Base-by-base conservation (phyloP, 2,888 invertebrate species). In the Euzophera pinguis region DNA sequence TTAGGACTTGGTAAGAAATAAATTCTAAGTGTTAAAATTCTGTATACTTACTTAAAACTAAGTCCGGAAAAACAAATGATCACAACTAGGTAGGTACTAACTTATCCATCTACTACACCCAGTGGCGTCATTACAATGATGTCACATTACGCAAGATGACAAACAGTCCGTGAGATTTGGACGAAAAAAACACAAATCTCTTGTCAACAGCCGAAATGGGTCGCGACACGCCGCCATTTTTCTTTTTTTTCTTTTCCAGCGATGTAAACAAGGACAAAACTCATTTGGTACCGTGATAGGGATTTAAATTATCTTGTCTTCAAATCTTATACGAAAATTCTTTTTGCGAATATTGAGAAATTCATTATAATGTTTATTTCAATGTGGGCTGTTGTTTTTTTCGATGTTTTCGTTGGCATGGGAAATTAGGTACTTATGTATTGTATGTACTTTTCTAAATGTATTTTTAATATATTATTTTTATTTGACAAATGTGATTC, bases 131-230 rank as follows among this genome's bases (percentile, higher is more conserved):
- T 51, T 51, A 51, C 35, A 37, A 35, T 43, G 51, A 51, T 51
- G 51, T 51, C 43, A 51, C 43, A 35, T 35, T 61, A 58, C 63
- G 67, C 69, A 61, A 70, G 71, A 79, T 78, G 78, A 78, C 73
- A 76, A 77, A 78, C 73, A 71, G 65, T 66, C 65, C 53, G 62
- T 59, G 65, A 61, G 67, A 64, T 51, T 43, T 62, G 62, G 59
- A 63, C 65, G 65, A 62, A 66, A 68, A 78, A 22, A 78, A 84
- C 81, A 78, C 79, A 82, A 84, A 81, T 79, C 73, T 67, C 71
- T 70, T 77, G 82, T 76, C 81, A 73, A 77, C 76, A 73, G 71
- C 72, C 72, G 67, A 73, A 80, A 78, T 78, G 73, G 64, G 71
- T 68, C 53, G 58, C 67, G 69, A 59, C 45, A 56, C 61, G 63